Conservation (phyloP, 2,113 vertebrate genomes). For the Dolichotis patagonum region DNA sequence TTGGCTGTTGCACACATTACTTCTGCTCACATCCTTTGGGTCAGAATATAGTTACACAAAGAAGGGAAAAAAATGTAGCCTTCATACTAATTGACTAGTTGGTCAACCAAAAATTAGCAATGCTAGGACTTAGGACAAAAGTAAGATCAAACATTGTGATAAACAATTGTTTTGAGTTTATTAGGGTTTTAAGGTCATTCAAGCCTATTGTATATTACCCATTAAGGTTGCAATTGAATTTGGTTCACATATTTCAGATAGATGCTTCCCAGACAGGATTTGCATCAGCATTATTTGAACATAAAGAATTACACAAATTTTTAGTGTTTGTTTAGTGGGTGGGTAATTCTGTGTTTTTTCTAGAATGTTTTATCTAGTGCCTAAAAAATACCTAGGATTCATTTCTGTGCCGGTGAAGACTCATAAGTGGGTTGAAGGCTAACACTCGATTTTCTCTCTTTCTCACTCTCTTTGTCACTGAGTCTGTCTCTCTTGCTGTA, state of each 20-base stretch:
- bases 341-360: background rate
- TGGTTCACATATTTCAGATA: background rate
- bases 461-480: fast-evolving
- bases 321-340: background rate
- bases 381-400: background rate
- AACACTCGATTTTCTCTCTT: background rate
- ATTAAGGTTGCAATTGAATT: background rate
- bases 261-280: background rate
- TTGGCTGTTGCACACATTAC: background rate
- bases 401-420: background rate
- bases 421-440: background rate
- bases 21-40: background rate
- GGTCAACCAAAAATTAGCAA: background rate
- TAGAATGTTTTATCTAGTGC: background rate
- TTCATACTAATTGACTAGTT: background rate
- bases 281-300: background rate
- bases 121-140: slow-evolving; percentile 25
- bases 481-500: background rate
- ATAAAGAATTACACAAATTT: background rate
- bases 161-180: background rate
- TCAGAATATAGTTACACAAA: background rate
- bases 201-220: background rate
- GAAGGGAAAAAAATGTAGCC: background rate
- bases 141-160: slow-evolving; percentile 2
- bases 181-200: background rate